A percentile compares a stretch with the other conserved stretches of the same genome.
These are phyloP conservation scores for Podabrus alpinus DNA, from an alignment of 2,888 invertebrate genomes.

Conservation along the genomic window DNA sequence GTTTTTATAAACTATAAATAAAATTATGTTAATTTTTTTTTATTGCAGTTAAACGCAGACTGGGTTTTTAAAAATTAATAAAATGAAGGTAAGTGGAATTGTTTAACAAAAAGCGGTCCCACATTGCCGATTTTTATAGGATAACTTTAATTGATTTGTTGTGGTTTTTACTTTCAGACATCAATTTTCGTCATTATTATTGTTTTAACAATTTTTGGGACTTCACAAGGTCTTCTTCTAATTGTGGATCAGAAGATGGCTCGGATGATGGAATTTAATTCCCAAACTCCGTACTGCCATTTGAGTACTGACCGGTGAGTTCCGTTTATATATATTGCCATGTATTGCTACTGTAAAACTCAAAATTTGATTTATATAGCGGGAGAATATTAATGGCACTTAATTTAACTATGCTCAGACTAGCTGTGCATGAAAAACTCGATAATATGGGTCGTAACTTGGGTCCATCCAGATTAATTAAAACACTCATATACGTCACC, in stretches of 20 bases:
- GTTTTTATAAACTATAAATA: too few species aligned
- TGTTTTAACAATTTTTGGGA: background rate
- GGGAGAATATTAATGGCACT: too few species aligned
- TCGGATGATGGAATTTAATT: constrained; percentile 66
- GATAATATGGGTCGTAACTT: too few species aligned
- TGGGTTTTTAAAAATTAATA: background rate
- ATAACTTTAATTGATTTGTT: background rate
- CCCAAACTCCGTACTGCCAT: constrained; percentile 63
- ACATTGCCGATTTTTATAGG: background rate
- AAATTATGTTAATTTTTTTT: background rate
- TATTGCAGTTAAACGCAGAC: background rate
- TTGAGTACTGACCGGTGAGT: constrained; percentile 63
- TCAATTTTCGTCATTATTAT: background rate
- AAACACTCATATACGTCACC: too few species aligned
- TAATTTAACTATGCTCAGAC: too few species aligned
- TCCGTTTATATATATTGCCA: background rate
- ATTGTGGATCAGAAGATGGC: constrained; percentile 67
- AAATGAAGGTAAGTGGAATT: background rate
- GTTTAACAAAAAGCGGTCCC: background rate
- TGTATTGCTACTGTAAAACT: too few species aligned
- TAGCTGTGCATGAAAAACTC: too few species aligned
- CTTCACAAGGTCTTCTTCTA: constrained; percentile 55
- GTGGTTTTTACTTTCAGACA: background rate
- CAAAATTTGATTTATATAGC: too few species aligned
- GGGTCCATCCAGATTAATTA: too few species aligned